These are phyloP conservation scores for Leucosticte australis DNA, from an alignment of 2,113 vertebrate species.

Conservation along the genomic window DNA sequence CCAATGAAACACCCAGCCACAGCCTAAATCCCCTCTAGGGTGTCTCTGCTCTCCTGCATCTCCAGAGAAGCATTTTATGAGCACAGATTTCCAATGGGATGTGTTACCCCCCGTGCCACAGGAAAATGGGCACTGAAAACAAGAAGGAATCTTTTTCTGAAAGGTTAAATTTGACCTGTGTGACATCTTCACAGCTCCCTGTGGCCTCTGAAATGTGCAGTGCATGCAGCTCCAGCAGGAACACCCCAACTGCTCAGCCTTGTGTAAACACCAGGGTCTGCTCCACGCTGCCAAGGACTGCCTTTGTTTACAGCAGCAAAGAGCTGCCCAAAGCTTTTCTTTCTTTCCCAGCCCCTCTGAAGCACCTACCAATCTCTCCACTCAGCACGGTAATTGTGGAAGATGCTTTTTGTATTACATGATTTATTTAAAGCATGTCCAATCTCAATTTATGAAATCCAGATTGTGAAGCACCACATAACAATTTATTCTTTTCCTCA, in stretches of 20 bases:
- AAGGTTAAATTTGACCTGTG: neutral
- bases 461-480: constrained; percentile 62
- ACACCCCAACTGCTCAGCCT: neutral
- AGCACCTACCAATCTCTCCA: constrained; percentile 37
- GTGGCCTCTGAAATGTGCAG: neutral
- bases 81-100: neutral
- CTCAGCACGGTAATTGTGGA: constrained; percentile 56
- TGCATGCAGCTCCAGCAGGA: neutral
- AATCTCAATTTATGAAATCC: constrained; percentile 59
- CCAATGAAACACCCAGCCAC: neutral
- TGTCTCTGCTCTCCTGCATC: neutral
- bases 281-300: neutral
- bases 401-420: constrained; percentile 61
- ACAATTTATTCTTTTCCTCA: constrained; percentile 56
- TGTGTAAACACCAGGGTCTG: neutral
- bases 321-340: neutral
- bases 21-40: neutral
- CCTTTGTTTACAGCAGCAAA: constrained; percentile 23
- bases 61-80: neutral
- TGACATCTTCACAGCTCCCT: neutral
- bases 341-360: neutral
- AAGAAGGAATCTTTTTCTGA: neutral
- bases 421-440: constrained; percentile 69
- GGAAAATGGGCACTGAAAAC: neutral
- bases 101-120: neutral